Evolutionary conservation across 2,797 vertebrate genomes (phyloP), one percentile per base, ranked within the genome.

Genomic region (Periparus ater): DNA sequence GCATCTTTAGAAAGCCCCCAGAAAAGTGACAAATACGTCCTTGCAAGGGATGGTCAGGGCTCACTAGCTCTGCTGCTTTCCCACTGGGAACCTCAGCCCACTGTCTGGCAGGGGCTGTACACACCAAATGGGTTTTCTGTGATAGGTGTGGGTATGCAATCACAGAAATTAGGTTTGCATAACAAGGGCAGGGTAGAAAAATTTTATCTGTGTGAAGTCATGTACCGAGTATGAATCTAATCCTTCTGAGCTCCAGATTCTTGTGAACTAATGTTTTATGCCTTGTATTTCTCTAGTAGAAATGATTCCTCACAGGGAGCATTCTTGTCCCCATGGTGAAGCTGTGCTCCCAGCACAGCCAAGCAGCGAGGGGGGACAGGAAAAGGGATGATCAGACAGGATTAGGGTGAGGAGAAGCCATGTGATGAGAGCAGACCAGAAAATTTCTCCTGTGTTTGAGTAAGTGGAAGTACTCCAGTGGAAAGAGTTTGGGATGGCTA

Each of bases 391-490:
- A 26, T 67, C 36, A 7, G 21, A 17, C 5, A 40, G 45, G 47
- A 32, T 17, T 29, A 10, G 55, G 34, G 32, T 53, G 47, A 81
- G 70, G 29, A 84, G 53, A 22, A 0, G 0, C 36, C 8, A 8
- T 10, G 9, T 62, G 47, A 22, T 34, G 32, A 82, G 15, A 84
- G 8, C 32, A 84, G 63, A n/a, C 10, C 12, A 58, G 40, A 45
- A 54, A 27, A 54, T 51, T 50, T 62, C 58, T 70, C 32, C 20
- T 27, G 11, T 38, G 11, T 29, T 80, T 77, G 72, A 89, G 65
- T 10, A 23, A 55, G 32, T 50, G 42, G 32, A 66, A 84, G 18
- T 74, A 55, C 19, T 83, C 20, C n/a, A 79, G 16, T 15, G n/a
- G 62, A 18, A 55, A 36, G 32, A 58, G 44, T 47, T 66, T 66